A percentile compares a stretch with the other conserved stretches of the same genome.
These are phyloP conservation scores for Micromesistius poutassou DNA, from an alignment of 2,797 vertebrate species.

Conservation along the genomic window DNA sequence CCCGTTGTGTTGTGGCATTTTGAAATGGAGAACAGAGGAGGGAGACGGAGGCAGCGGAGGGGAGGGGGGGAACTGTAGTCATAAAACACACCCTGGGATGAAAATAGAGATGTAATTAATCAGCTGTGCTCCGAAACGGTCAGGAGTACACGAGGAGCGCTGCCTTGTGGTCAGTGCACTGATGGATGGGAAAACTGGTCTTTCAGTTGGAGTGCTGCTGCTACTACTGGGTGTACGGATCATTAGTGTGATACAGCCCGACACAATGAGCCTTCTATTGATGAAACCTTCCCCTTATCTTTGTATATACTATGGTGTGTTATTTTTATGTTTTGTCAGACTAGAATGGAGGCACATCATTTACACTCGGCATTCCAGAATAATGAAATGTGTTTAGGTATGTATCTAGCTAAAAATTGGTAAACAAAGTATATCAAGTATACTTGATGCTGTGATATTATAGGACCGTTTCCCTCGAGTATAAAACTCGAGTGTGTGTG, in stretches of 20 bases:
- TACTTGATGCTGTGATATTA: neutral
- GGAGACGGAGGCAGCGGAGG: neutral
- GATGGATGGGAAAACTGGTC: slow-evolving; percentile 16
- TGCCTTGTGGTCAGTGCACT: slow-evolving; percentile 26
- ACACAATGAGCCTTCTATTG: neutral
- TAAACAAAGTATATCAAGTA: neutral
- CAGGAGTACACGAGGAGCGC: slow-evolving; percentile 41
- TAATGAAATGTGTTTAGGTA: neutral
- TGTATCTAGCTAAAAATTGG: neutral
- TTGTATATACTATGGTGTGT: neutral
- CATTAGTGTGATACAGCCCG: neutral
- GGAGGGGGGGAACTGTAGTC: slow-evolving; percentile 5
- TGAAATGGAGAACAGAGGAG: slow-evolving; percentile 35
- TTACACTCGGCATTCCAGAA: neutral
- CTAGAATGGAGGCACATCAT: neutral
- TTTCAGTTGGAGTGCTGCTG: neutral
- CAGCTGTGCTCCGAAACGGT: slow-evolving; percentile 56
- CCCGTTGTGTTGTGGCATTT: slow-evolving; percentile 63
- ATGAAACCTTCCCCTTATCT: neutral
- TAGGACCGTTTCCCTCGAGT: neutral
- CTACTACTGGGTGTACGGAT: neutral
- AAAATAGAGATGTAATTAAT: slow-evolving; percentile 76
- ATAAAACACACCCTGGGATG: slow-evolving; percentile 38
- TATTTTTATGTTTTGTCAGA: neutral
- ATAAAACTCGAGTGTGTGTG: too few species aligned